These are phyloP conservation scores for Apodemia hepburni DNA, from an alignment of 2,888 invertebrate species.

Conservation along the genomic window DNA sequence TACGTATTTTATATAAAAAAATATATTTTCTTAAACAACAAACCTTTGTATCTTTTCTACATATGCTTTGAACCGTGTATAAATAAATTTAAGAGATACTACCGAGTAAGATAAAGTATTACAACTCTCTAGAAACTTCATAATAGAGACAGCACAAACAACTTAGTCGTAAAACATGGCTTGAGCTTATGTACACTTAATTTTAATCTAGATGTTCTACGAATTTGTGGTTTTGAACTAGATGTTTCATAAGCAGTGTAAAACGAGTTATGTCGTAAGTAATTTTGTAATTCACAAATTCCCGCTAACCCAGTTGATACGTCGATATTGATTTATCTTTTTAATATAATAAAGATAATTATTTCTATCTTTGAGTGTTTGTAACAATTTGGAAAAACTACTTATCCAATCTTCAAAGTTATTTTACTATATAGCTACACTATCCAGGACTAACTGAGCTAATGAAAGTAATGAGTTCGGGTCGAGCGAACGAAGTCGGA, in stretches of 20 bases:
- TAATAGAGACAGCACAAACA: constrained; percentile 14
- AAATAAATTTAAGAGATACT: constrained; percentile 12
- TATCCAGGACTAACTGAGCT: no score
- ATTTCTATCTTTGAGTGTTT: no score
- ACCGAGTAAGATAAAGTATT: constrained; percentile 12
- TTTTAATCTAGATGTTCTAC: constrained; percentile 11
- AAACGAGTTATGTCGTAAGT: background rate
- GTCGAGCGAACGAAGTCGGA: no score
- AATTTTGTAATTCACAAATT: background rate
- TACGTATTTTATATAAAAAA: background rate
- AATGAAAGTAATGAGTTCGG: no score
- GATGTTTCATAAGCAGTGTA: background rate
- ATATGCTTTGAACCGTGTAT: constrained; percentile 2
- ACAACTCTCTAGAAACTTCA: constrained; percentile 14
- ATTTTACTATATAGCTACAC: no score
- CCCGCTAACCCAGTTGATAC: no score
- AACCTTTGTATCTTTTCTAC: background rate
- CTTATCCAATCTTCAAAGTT: no score
- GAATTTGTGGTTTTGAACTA: constrained; percentile 13
- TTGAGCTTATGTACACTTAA: constrained; percentile 9
- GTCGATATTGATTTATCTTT: no score
- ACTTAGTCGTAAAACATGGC: constrained; percentile 14
- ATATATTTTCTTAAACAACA: background rate
- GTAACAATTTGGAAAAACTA: no score
- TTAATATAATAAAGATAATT: no score